Conservation (phyloP, 1,140 invertebrate species). For the Leptonema lineaticorne region DNA sequence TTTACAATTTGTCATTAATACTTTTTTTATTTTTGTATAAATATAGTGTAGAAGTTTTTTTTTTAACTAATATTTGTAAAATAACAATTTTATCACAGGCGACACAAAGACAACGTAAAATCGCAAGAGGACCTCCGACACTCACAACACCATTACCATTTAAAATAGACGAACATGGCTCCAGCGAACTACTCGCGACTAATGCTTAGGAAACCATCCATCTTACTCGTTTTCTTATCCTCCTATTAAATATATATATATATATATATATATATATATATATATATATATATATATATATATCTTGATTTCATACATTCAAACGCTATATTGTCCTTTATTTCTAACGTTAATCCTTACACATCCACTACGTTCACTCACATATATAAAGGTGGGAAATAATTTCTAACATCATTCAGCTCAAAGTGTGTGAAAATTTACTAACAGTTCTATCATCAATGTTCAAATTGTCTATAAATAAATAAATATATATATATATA, state of each 20-base stretch:
- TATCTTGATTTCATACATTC: too few species aligned
- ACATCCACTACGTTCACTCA: too few species aligned
- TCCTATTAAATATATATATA: not conserved
- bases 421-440: not conserved
- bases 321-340: too few species aligned
- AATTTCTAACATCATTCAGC: not conserved
- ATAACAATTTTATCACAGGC: constrained; percentile 33
- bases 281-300: too few species aligned
- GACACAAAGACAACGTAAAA: constrained; percentile 42
- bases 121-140: constrained; percentile 53
- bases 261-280: not conserved
- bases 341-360: too few species aligned
- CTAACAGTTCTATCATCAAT: not conserved
- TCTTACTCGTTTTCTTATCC: not conserved
- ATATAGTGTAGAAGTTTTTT: too few species aligned
- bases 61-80: not conserved
- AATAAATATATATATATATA: not conserved
- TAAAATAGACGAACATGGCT: constrained; percentile 58
- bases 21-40: too few species aligned
- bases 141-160: constrained; percentile 52
- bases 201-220: constrained; percentile 29
- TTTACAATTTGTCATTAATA: too few species aligned
- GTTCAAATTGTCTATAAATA: not conserved
- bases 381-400: not conserved
- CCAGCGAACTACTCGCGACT: constrained; percentile 49